Evolutionary conservation across 2,113 vertebrate species (phyloP), one percentile per base, ranked within the genome.

Genomic region (Rousettus leschenaultii): DNA sequence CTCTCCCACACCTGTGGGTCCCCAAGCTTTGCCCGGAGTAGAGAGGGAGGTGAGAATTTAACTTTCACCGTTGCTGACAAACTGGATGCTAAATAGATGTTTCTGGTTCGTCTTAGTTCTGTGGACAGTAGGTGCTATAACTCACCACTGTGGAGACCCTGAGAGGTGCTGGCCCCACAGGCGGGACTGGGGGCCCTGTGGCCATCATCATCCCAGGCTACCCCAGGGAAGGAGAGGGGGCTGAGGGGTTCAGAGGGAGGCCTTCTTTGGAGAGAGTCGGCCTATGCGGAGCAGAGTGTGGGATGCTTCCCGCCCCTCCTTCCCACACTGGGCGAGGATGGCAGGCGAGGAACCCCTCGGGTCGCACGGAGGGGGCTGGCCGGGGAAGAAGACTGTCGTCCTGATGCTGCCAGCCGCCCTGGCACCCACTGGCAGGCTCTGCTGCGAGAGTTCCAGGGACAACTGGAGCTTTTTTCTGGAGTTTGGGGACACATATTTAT

Each of bases 401-500:
- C 61, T 68, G 51, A 51, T 5, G 4, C 5, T 7, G 18, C 35
- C 14, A 2, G 14, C 0, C 61, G 48, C 3, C 3, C 11, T 7
- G 0, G 35, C 21, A 45, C 5, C 38, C 15, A 1, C 28, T 38
- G 40, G 40, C 66, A 33, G 22, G 22, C 15, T 30, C 66, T 16
- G 35, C 33, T 28, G 35, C 55, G 71, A 24, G 59, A 55, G 16
- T 7, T 40, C 85, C 21, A 82, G 65, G 53, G 70, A 9, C 35
- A 65, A 35, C 45, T 2, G 4, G n/a, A 74, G 82, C 75, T 73
- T 89, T 30, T 28, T 57, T 75, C 73, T 38, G 63, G 89, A 77
- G 57, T 63, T 18, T 43, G 66, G 68, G 57, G 65, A 48, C 19
- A 18, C 0, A 18, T n/a, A 21, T 8, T 59, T 6, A 5, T 53